A percentile compares a stretch with the other conserved stretches of the same genome.
Conservation (phyloP, 2,888 invertebrate genomes). For the Micoletzkya japonica region DNA sequence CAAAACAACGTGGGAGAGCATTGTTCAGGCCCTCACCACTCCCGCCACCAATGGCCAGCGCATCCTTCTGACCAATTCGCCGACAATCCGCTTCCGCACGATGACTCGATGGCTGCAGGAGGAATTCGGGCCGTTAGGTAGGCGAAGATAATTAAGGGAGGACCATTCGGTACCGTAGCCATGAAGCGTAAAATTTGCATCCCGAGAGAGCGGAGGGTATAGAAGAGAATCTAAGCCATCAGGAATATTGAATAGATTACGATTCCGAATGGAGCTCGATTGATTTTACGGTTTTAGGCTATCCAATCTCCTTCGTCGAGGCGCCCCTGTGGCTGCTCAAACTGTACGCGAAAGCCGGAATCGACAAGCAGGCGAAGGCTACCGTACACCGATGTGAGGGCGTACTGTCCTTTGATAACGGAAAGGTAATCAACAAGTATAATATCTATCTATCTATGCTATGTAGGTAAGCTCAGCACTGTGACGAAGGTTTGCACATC, state of each 20-base stretch:
- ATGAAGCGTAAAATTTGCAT: too few relatives aligned
- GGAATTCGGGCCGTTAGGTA: constrained; percentile 66
- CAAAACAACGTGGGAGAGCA: too few relatives aligned
- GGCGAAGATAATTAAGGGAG: too few relatives aligned
- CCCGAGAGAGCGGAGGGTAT: too few relatives aligned
- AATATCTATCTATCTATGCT: too few relatives aligned
- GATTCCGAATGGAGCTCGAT: background rate
- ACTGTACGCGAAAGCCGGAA: constrained; percentile 65
- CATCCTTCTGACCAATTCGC: constrained; percentile 64
- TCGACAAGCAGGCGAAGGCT: constrained; percentile 59
- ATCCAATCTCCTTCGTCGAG: constrained; percentile 65
- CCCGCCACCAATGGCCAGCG: constrained; percentile 66
- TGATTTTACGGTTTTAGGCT: constrained; percentile 48
- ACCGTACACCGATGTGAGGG: constrained; percentile 43
- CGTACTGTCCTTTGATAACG: constrained; percentile 60
- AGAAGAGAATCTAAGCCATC: too few relatives aligned
- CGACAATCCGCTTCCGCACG: constrained; percentile 67
- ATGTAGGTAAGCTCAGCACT: too few relatives aligned
- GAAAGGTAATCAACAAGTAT: too few relatives aligned
- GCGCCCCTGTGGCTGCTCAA: constrained; percentile 65
- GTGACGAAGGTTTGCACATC: too few relatives aligned
- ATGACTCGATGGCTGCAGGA: constrained; percentile 66
- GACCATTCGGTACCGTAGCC: too few relatives aligned
- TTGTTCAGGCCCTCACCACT: constrained; percentile 11
- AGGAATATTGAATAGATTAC: too few relatives aligned